Conservation (phyloP, 2,888 invertebrate genomes). For the Mellilla xanthometata region DNA sequence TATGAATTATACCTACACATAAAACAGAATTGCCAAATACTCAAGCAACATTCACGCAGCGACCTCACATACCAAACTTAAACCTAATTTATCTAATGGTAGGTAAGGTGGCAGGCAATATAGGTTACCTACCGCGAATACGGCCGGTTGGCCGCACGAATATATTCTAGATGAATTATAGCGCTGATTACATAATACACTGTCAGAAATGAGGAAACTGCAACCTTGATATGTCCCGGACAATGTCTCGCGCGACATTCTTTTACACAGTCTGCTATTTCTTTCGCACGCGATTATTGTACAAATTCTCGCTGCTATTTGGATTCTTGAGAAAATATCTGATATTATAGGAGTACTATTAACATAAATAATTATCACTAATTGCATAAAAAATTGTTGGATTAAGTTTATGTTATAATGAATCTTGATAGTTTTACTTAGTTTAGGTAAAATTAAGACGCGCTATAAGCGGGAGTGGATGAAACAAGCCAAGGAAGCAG, state of each 20-base stretch:
- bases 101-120: constrained; percentile 1
- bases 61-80: constrained; percentile 14
- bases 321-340: too few relatives aligned
- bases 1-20: too few relatives aligned
- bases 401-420: too few relatives aligned
- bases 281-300: constrained; percentile 24
- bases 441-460: constrained; percentile 68
- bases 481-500: constrained; percentile 66
- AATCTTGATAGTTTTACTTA: constrained; percentile 42
- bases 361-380: too few relatives aligned
- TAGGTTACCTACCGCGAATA: constrained; percentile 13
- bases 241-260: constrained; percentile 26
- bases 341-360: too few relatives aligned
- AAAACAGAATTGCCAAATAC: constrained; percentile 6
- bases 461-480: constrained; percentile 67
- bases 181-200: constrained; percentile 31
- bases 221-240: constrained; percentile 28
- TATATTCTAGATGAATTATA: constrained; percentile 29
- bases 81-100: constrained; percentile 21
- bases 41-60: constrained; percentile 11
- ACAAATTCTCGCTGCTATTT: constrained; percentile 12
- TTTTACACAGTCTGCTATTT: constrained; percentile 18
- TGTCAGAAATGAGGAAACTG: constrained; percentile 34
- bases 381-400: too few relatives aligned
- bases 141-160: constrained; percentile 20